These are phyloP conservation scores for Siphamia tubifer DNA, from an alignment of 2,113 vertebrate genomes.

Conservation along the genomic window DNA sequence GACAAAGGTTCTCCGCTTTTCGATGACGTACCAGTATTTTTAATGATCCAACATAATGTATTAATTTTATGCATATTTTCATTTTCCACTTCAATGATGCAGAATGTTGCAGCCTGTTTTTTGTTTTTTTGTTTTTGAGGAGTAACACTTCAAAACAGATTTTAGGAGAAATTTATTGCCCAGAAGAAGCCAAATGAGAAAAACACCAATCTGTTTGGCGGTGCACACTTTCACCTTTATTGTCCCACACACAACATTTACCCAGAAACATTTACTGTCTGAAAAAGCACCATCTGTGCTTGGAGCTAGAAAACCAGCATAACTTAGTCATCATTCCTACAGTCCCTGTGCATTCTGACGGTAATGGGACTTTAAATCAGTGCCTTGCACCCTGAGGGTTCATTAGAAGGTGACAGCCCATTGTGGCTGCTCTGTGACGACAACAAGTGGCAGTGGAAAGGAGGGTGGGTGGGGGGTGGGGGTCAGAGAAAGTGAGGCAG, in stretches of 20 bases:
- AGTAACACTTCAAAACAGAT: conserved; percentile 39
- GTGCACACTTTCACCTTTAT: conserved; percentile 24
- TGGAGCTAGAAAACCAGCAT: conserved; percentile 31
- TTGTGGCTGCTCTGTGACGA: conserved; percentile 52
- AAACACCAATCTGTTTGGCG: conserved; percentile 41
- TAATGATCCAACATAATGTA: conserved; percentile 3
- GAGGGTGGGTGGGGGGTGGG: neutral
- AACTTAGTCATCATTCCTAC: conserved; percentile 54
- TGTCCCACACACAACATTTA: conserved; percentile 43
- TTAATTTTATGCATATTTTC: conserved; percentile 41
- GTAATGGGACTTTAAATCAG: conserved; percentile 79
- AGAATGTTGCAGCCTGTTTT: conserved; percentile 53
- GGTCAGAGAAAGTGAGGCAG: conserved; percentile 59
- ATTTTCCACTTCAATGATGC: conserved; percentile 67
- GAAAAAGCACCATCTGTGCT: conserved; percentile 70
- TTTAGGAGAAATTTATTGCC: conserved; percentile 39
- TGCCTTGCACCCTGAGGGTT: conserved; percentile 53
- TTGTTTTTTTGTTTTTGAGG: neutral
- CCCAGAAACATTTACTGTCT: conserved; percentile 34
- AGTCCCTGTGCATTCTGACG: conserved; percentile 45
- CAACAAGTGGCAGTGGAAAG: conserved; percentile 28
- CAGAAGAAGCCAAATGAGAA: conserved; percentile 42
- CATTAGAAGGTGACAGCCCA: conserved; percentile 65
- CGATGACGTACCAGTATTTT: conserved; percentile 32
- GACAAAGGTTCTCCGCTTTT: neutral